These are phyloP conservation scores for Teleogryllus oceanicus DNA, from an alignment of 2,888 invertebrate species.

Conservation along the genomic window DNA sequence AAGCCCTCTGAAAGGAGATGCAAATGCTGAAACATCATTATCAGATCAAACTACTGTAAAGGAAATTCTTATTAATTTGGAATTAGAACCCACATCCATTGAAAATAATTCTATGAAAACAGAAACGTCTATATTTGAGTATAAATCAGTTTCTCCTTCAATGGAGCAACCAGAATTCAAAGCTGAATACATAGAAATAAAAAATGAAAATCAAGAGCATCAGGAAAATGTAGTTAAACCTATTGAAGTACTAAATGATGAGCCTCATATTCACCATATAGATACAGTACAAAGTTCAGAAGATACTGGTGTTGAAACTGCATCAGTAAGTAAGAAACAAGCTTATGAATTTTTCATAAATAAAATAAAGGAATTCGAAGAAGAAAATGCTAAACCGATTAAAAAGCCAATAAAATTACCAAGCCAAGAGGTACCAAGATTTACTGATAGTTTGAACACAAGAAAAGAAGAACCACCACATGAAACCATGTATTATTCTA, in stretches of 20 bases:
- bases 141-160: slow-evolving; percentile 42
- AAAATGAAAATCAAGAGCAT: neutral
- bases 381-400: neutral
- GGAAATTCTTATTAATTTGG: neutral
- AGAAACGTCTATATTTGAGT: neutral
- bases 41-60: neutral
- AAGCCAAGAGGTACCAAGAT: neutral
- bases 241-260: neutral
- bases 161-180: slow-evolving; percentile 25
- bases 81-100: neutral
- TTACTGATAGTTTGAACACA: neutral
- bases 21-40: neutral
- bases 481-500: neutral
- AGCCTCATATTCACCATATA: neutral
- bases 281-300: slow-evolving; percentile 50
- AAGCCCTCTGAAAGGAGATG: slow-evolving; percentile 39
- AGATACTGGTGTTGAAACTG: slow-evolving; percentile 53
- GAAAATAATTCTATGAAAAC: neutral
- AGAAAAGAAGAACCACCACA: neutral
- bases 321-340: slow-evolving; percentile 60
- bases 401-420: slow-evolving; percentile 2
- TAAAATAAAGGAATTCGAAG: slow-evolving; percentile 53
- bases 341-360: slow-evolving; percentile 65
- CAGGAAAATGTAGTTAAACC: neutral
- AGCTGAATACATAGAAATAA: neutral